Percentiles rank a stretch among this genome's conserved stretches.
phyloP scores from a whole-genome alignment of 2,113 vertebrate genomes.

The Podarcis raffonei region DNA sequence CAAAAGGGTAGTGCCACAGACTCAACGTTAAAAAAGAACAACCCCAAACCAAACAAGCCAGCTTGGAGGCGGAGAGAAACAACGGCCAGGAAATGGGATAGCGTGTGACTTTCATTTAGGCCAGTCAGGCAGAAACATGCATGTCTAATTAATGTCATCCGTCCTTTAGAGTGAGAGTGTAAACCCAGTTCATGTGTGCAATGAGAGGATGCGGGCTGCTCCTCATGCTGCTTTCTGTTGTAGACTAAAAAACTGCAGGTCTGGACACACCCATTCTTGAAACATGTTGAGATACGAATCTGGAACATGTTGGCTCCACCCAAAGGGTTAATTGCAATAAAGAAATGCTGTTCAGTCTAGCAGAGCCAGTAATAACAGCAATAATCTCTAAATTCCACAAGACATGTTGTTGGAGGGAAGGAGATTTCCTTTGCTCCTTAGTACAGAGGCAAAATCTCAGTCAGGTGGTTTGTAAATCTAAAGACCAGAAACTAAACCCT shows the following conservation, averaged over 20 bases:
- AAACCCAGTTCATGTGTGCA: not conserved
- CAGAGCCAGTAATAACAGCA: slow-evolving; percentile 25
- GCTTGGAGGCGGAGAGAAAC: not conserved
- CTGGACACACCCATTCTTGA: not conserved
- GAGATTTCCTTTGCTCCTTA: slow-evolving; percentile 5
- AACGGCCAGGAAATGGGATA: not conserved
- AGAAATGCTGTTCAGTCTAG: not conserved
- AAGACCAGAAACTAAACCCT: not conserved
- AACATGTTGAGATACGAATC: not conserved
- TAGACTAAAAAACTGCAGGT: not conserved
- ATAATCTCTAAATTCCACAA: slow-evolving; percentile 55
- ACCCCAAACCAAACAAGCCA: not conserved
- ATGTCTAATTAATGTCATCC: not conserved
- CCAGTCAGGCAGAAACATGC: not conserved
- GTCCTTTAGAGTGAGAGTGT: not conserved
- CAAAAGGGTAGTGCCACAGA: not conserved
- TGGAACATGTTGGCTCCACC: not conserved
- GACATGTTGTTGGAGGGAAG: slow-evolving; percentile 8
- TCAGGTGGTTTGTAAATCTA: slow-evolving; percentile 26
- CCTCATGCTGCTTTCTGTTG: not conserved
- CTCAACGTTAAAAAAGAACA: not conserved
- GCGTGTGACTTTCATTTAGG: not conserved
- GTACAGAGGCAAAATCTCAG: not conserved
- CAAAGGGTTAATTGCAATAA: not conserved
- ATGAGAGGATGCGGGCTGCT: not conserved